phyloP scores from a whole-genome alignment of 2,797 vertebrate genomes.

The Gymnopithys bicolor region DNA sequence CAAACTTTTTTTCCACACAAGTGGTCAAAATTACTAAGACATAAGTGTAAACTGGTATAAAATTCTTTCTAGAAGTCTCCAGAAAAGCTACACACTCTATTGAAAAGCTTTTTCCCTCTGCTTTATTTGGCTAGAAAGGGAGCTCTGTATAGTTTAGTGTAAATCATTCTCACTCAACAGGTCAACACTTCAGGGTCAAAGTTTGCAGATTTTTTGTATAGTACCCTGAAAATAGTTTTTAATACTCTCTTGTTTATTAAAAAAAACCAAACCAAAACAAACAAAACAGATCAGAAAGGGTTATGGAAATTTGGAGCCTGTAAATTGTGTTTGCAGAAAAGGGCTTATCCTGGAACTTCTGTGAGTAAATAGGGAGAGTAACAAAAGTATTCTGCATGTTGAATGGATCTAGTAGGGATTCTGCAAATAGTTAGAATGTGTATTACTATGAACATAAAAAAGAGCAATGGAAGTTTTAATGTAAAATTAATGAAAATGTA shows the following conservation, averaged over 20 bases:
- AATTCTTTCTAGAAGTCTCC: neutral
- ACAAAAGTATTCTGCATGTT: neutral
- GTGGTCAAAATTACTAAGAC: neutral
- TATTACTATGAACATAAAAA: neutral
- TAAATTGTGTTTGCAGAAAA: neutral
- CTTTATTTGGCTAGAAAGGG: neutral
- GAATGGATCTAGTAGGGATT: neutral
- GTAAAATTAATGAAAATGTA: neutral
- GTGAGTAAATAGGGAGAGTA: neutral
- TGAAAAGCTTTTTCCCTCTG: fast-evolving
- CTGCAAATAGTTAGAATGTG: neutral
- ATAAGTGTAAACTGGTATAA: neutral
- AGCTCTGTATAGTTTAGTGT: neutral
- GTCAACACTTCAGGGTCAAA: neutral
- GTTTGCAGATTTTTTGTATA: neutral
- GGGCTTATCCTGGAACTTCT: neutral
- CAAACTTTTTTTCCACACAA: neutral
- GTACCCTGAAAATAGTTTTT: neutral
- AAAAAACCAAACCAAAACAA: neutral
- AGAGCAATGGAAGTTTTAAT: neutral
- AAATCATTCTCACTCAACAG: neutral
- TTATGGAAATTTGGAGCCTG: neutral
- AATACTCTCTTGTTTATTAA: neutral
- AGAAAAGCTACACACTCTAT: neutral
- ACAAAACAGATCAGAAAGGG: neutral